Conservation (phyloP, 2,113 vertebrate genomes). For the Solenodon paradoxus region DNA sequence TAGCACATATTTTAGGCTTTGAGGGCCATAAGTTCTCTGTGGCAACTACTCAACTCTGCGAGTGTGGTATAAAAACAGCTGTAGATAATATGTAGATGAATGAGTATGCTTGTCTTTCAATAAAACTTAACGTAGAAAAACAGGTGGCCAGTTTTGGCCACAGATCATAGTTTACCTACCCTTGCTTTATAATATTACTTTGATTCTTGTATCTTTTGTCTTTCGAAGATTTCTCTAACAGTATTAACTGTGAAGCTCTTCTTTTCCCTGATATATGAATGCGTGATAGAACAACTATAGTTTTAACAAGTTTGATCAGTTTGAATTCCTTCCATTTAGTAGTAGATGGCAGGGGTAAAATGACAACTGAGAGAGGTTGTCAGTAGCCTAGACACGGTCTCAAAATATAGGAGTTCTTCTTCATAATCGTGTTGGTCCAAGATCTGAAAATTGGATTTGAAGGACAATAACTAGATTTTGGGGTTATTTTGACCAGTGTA, state of each 20-base stretch:
- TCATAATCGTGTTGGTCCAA: background rate
- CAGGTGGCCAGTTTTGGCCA: background rate
- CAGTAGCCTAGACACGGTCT: background rate
- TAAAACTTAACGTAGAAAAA: conserved; percentile 38
- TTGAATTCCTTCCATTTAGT: background rate
- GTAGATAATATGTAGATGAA: background rate
- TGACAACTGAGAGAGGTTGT: background rate
- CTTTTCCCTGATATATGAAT: background rate
- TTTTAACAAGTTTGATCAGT: background rate
- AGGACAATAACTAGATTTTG: background rate
- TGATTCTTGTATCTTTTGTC: background rate
- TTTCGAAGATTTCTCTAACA: conserved; percentile 6
- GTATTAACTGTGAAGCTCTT: background rate
- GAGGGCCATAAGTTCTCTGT: background rate
- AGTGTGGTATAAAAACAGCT: background rate
- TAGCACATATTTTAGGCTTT: conserved; percentile 22
- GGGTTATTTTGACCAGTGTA: background rate
- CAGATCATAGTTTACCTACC: background rate
- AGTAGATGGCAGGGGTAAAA: background rate
- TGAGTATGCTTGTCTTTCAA: background rate
- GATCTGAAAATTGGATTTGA: background rate
- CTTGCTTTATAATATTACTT: background rate
- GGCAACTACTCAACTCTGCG: background rate
- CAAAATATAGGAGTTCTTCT: background rate
- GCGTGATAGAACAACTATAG: background rate